Conservation (phyloP, 2,113 vertebrate genomes). For the Mus pahari region DNA sequence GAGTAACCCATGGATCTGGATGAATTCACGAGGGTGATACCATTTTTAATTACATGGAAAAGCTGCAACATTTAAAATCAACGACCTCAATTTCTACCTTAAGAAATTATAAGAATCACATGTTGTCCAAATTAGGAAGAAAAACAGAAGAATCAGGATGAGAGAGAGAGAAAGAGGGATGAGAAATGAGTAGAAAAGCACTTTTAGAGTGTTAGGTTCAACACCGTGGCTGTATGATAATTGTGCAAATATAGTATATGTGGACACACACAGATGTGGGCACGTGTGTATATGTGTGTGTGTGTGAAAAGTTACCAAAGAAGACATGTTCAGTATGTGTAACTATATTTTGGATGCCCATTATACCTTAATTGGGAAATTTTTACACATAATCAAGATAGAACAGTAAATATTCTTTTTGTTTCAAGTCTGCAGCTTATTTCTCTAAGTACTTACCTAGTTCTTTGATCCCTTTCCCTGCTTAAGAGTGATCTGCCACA, state of each 20-base stretch:
- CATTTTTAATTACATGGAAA: conserved; percentile 24
- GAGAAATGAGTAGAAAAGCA: not conserved
- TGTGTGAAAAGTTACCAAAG: not conserved
- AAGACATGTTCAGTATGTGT: not conserved
- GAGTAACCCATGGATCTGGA: not conserved
- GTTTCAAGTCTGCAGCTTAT: conserved; percentile 37
- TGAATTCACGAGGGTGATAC: conserved; percentile 26
- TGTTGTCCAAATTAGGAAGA: conserved; percentile 5
- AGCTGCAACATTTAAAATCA: conserved; percentile 44
- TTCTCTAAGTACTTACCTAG: conserved; percentile 39
- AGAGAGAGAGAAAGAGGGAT: not conserved
- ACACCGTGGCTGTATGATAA: not conserved
- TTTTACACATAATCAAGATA: conserved; percentile 10
- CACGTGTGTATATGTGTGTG: not conserved
- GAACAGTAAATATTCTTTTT: conserved; percentile 17
- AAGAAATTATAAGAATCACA: not conserved
- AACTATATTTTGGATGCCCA: not conserved
- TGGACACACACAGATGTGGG: not conserved
- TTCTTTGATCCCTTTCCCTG: conserved; percentile 30
- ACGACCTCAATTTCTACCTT: conserved; percentile 10
- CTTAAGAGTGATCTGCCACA: conserved; percentile 51
- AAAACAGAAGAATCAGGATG: not conserved
- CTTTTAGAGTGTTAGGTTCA: not conserved
- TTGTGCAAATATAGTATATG: not conserved
- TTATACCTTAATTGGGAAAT: not conserved